Evolutionary conservation across 2,113 vertebrate genomes (phyloP).

Genomic region (Meleagris gallopavo): DNA sequence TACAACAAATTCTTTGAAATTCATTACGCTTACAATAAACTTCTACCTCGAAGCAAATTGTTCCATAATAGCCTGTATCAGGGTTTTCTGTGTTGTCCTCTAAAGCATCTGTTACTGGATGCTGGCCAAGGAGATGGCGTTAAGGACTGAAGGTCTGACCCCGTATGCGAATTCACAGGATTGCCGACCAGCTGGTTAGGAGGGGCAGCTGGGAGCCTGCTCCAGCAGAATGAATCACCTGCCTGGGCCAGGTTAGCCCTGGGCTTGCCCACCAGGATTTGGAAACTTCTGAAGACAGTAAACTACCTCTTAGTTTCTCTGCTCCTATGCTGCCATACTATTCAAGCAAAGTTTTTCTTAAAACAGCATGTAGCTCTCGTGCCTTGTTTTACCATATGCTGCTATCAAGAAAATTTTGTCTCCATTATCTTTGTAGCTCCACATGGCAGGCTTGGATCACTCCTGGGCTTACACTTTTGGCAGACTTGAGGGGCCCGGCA

Average conservation of each 20-base stretch:
- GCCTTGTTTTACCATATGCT: not conserved
- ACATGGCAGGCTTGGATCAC: not conserved
- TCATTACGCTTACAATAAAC: constrained; percentile 2
- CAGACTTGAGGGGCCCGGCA: not conserved
- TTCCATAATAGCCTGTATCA: not conserved
- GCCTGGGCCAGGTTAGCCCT: not conserved
- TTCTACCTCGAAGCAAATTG: not conserved
- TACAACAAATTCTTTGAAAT: constrained; percentile 19
- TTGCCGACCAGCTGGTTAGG: not conserved
- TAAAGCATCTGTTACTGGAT: not conserved
- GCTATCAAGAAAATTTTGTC: not conserved
- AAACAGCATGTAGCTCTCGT: rapidly evolving
- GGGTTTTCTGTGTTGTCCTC: not conserved
- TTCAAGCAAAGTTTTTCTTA: not conserved
- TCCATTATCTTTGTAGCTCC: not conserved
- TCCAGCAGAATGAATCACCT: not conserved
- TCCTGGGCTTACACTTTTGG: not conserved
- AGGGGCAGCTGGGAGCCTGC: not conserved
- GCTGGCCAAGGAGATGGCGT: not conserved
- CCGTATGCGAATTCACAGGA: not conserved
- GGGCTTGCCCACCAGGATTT: not conserved
- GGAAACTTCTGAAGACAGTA: not conserved
- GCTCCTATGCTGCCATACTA: not conserved
- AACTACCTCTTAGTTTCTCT: not conserved
- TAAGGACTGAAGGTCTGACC: not conserved